Percentiles rank a stretch among this genome's conserved stretches.
phyloP scores from a whole-genome alignment of 2,888 invertebrate genomes.

The Dinocampus coccinellae region DNA sequence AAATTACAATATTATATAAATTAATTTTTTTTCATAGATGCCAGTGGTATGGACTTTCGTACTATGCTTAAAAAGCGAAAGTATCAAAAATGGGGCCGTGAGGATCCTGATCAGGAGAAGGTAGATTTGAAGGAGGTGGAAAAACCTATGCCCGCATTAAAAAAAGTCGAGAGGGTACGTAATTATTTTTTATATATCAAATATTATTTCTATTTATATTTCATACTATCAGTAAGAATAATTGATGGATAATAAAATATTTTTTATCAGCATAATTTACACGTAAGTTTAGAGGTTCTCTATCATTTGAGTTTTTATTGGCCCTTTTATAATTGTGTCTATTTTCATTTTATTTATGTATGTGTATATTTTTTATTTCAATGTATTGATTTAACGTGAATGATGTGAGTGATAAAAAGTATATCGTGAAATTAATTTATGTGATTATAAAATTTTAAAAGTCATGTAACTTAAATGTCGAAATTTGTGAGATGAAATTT shows the following conservation, averaged over 20 bases:
- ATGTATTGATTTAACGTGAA: no score
- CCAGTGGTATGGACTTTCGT: constrained; percentile 99
- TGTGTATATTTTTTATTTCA: neutral
- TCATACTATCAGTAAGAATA: neutral
- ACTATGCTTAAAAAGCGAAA: constrained; percentile 97
- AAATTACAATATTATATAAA: no score
- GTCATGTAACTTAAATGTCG: no score
- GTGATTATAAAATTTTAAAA: no score
- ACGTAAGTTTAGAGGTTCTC: constrained; percentile 3
- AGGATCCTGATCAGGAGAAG: constrained; percentile 93
- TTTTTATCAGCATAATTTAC: neutral
- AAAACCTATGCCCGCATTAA: constrained; percentile 86
- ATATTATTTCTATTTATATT: constrained; percentile 6
- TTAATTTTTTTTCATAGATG: constrained; percentile 74
- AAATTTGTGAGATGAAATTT: constrained; percentile 6
- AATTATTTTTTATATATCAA: constrained; percentile 1
- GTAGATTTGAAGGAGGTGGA: constrained; percentile 93
- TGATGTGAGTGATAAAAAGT: neutral
- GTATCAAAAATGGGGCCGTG: constrained; percentile 93
- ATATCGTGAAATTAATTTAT: neutral
- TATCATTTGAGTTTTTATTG: neutral
- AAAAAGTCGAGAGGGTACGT: constrained; percentile 94
- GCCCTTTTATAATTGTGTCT: neutral
- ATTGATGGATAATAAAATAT: neutral
- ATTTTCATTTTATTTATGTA: neutral